These are phyloP conservation scores for Andricus quercusramuli DNA, from an alignment of 2,888 invertebrate species.

Conservation along the genomic window DNA sequence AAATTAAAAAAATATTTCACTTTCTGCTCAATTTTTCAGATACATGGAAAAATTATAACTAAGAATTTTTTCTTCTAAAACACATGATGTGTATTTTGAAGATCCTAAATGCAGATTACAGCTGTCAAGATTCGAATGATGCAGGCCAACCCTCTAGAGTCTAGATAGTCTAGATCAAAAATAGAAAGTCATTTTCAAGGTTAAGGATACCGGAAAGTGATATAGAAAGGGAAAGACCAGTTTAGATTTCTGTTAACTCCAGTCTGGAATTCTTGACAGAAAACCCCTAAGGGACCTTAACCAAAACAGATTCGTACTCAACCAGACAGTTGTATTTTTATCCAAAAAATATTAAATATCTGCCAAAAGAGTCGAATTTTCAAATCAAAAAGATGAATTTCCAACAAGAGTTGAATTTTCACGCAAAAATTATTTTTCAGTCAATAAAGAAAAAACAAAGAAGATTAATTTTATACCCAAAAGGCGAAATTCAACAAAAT, in stretches of 20 bases:
- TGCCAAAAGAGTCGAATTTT: no score
- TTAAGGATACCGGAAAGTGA: not conserved
- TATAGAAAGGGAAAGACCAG: conserved; percentile 1
- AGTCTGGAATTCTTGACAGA: not conserved
- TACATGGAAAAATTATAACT: not conserved
- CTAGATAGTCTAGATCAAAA: not conserved
- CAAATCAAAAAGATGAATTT: no score
- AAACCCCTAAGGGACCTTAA: not conserved
- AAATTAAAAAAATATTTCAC: no score
- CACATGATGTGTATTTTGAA: not conserved
- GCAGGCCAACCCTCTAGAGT: not conserved
- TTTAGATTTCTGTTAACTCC: not conserved
- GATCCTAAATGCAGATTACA: not conserved
- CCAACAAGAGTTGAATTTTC: no score
- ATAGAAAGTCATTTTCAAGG: conserved; percentile 6
- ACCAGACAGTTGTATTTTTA: no score
- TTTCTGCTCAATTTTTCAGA: not conserved
- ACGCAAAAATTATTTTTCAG: no score
- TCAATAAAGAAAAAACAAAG: no score
- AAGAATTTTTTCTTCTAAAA: not conserved
- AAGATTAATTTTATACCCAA: no score
- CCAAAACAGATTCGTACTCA: no score
- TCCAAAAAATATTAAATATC: no score
- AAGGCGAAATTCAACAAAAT: no score
- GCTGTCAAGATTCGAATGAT: not conserved